Evolutionary conservation across 2,888 invertebrate genomes (phyloP), one percentile per base, ranked within the genome.

Genomic region (Anthoptus insignis): DNA sequence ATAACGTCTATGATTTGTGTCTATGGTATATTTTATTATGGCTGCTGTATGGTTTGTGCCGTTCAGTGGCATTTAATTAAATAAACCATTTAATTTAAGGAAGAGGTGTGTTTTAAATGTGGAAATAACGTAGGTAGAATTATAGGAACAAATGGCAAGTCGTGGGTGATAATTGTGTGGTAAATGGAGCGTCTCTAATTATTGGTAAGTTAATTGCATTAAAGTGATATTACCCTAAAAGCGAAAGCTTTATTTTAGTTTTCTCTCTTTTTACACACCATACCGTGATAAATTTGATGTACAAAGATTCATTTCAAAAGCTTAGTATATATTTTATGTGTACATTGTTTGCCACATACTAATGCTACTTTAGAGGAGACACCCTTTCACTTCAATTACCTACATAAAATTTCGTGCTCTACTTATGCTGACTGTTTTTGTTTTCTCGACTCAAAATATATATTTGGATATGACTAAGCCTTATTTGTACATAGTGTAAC

Each of bases 331-430:
- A 27, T 52, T 29, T 19, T 37, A 37, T 16, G 7, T 16, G n/a
- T 45, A 16, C 8, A 39, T 59, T 59, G 29, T 59, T 59, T 59
- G 59, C 65, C 65, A 60, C 19, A 42, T 50, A 59, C 21, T 63
- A 54, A 21, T 54, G 50, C 50, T 65, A 37, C 57, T 59, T 29
- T 59, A 63, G 64, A 68, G 70, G 73, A 81, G 83, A 73, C 82
- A 88, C 87, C 92, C 92, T 93, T 93, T 93, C 92, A 93, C 92
- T 92, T 93, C 85, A 87, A 86, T 86, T 87, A 87, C 83, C 5
- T 87, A 86, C 85, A 86, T 79, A 87, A 87, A 86, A 19, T 89
- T 90, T 89, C 87, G 89, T 93, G 92, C 91, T 93, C 92, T 88
- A 93, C 92, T 91, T 93, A 90, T 86, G 75, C 21, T 47, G 34